A percentile compares a stretch with the other conserved stretches of the same genome.
phyloP scores from a whole-genome alignment of 2,113 vertebrate species.

The Trogon surrucura region DNA sequence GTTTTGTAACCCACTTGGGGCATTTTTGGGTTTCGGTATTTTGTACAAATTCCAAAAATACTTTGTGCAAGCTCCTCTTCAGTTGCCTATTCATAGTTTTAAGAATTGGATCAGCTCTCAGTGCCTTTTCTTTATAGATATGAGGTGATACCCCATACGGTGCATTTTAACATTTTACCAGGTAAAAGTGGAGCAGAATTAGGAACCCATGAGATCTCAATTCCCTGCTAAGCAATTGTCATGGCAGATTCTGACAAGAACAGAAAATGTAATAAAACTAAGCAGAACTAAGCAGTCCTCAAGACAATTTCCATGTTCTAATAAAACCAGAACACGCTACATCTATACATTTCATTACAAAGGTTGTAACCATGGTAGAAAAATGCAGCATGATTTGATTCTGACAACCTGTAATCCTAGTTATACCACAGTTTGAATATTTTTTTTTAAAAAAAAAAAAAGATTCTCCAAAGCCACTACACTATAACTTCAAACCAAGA shows the following conservation, averaged over 20 bases:
- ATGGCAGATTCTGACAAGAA: constrained; percentile 36
- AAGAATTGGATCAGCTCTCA: neutral
- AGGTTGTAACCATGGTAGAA: constrained; percentile 39
- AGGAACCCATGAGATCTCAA: neutral
- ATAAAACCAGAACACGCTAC: neutral
- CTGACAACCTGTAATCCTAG: constrained; percentile 63
- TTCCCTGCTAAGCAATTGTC: constrained; percentile 24
- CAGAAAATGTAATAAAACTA: constrained; percentile 25
- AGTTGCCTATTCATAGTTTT: neutral
- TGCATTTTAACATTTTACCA: neutral
- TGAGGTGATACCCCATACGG: neutral
- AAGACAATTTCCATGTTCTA: constrained; percentile 18
- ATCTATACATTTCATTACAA: constrained; percentile 26
- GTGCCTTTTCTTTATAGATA: neutral
- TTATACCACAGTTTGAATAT: neutral
- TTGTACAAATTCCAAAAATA: neutral
- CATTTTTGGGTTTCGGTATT: neutral
- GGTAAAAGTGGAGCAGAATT: neutral
- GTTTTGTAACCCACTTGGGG: neutral
- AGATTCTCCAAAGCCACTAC: neutral
- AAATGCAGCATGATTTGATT: neutral
- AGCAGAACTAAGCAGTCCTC: neutral
- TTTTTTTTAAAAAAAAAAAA: fast-evolving
- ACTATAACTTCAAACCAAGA: neutral
- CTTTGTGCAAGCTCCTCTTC: neutral